Base-by-base conservation (phyloP, 2,113 vertebrate species). In the Procavia capensis region DNA sequence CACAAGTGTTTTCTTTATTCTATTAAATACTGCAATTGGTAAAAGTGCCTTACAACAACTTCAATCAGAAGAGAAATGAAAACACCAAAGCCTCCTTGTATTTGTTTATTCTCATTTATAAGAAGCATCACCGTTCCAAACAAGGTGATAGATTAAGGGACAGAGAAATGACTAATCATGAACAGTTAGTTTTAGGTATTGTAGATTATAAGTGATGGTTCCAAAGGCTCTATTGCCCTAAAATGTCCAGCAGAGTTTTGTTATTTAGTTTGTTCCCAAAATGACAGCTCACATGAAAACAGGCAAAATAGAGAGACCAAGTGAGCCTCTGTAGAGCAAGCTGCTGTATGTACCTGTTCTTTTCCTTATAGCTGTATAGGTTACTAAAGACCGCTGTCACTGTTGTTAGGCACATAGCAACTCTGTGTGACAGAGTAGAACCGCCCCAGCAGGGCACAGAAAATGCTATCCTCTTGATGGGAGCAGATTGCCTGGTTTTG, bases 211-310 rank as follows among this genome's bases (percentile, higher is more conserved):
- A 79, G 61, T 7, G 82, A 39, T 45, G 47, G 64, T 66, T 19
- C 14, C 75, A 45, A 70, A 93, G 20, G 22, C 25, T 83, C 85
- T 78, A 6, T 64, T 80, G 50, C 47, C 72, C 84, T 94, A 80
- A 86, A 94, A 90, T 90, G 72, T 57, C 85, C 93, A 89, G 59
- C 68, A 90, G 78, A 25, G 5, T 41, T 87, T 20, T 41, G 1
- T 22, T 61, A 34, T 89, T 93, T 43, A 72, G 83, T 94, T 84
- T 96, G 47, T 93, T 84, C 72, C 39, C 54, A 96, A 94, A 85
- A 78, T 61, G 76, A 24, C 72, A 57, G 61, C 63, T 93, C 83
- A 81, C 22, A 86, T 50, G 91, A 96, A 94, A 34, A 91, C 59
- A 29, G 36, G 20, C 36, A 82, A 84, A 87, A 84, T 54, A 36